phyloP scores from a whole-genome alignment of 1,140 invertebrate species.

The Pachypsylla venusta region DNA sequence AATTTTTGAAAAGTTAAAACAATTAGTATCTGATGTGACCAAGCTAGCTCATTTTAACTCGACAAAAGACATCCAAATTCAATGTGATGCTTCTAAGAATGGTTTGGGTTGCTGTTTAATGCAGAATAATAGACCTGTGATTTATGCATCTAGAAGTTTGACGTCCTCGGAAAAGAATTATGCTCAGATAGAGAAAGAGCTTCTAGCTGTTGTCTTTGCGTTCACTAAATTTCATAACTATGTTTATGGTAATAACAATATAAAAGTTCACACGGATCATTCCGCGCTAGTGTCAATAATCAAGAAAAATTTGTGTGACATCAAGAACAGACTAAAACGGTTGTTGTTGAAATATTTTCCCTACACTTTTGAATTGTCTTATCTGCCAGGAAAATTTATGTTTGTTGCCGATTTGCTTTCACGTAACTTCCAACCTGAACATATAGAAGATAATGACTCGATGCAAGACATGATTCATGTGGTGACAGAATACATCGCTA shows the following conservation, averaged over 20 bases:
- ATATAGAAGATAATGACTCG: background rate
- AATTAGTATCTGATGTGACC: slow-evolving; percentile 21
- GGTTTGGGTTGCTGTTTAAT: too few species aligned
- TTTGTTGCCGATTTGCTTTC: slow-evolving; percentile 26
- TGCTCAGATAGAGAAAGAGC: slow-evolving; percentile 20
- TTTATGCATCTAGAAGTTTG: slow-evolving; percentile 28
- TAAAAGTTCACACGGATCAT: slow-evolving; percentile 25
- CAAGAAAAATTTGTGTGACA: slow-evolving; percentile 14
- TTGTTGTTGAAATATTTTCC: slow-evolving; percentile 24
- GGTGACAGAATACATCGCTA: too few species aligned
- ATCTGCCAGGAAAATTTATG: slow-evolving; percentile 26
- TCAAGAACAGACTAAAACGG: slow-evolving; percentile 26
- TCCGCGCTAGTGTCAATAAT: slow-evolving; percentile 21
- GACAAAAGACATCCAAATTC: too few species aligned
- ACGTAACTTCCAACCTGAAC: slow-evolving; percentile 17
- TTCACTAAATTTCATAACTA: slow-evolving; percentile 27
- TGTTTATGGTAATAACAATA: slow-evolving; percentile 23
- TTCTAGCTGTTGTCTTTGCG: slow-evolving; percentile 25
- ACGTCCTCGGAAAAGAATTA: slow-evolving; percentile 22
- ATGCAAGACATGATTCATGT: background rate
- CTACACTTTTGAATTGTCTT: slow-evolving; percentile 24
- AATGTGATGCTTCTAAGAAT: too few species aligned
- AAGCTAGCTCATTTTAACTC: slow-evolving; percentile 26
- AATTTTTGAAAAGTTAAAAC: slow-evolving; percentile 29
- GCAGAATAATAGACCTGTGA: slow-evolving; percentile 26